Evolutionary conservation across 2,797 vertebrate species (phyloP).

Genomic region (Tolypeutes matacus): DNA sequence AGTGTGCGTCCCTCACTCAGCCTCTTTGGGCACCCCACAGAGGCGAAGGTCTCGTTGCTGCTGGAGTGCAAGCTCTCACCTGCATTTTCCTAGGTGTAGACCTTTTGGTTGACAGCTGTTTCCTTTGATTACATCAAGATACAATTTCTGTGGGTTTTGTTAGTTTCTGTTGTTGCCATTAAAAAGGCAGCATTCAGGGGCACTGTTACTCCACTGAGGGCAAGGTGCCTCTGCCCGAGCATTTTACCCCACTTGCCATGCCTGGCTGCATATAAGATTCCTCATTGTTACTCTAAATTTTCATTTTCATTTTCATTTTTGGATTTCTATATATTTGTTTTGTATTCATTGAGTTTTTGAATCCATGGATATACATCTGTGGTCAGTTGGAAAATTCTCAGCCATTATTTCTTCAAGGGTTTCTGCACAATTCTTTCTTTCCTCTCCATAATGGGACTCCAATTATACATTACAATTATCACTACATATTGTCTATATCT

Average conservation of each 20-base stretch:
- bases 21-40: rapidly evolving
- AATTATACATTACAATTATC: rapidly evolving
- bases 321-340: background rate
- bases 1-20: background rate
- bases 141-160: background rate
- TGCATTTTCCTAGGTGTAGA: background rate
- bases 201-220: no score
- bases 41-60: no score
- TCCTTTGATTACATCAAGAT: background rate
- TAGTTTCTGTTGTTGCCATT: background rate
- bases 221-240: background rate
- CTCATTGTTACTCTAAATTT: background rate
- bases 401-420: background rate
- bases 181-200: no score
- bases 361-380: background rate
- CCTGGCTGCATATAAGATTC: background rate
- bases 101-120: background rate
- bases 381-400: background rate
- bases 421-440: background rate
- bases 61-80: background rate
- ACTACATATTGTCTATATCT: background rate
- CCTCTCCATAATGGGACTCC: background rate
- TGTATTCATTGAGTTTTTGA: background rate
- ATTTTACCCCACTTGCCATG: background rate
- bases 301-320: no score